These are phyloP conservation scores for Dendrocincla tyrannina DNA, from an alignment of 2,797 vertebrate genomes.

Conservation along the genomic window DNA sequence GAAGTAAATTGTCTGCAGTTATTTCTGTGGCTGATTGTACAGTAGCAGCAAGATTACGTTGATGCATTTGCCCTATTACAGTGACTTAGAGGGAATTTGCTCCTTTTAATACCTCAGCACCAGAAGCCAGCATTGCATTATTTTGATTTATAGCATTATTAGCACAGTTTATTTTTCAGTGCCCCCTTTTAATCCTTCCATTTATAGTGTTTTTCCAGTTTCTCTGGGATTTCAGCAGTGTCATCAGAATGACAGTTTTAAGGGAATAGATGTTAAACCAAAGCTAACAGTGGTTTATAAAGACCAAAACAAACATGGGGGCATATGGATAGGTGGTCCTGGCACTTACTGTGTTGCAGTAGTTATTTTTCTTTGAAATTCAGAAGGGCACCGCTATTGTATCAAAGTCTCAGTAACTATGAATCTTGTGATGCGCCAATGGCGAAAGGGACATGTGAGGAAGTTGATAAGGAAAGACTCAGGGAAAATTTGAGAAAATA, in stretches of 20 bases:
- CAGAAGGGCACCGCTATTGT: fast-evolving
- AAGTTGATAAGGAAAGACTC: not conserved
- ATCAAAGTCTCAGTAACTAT: not conserved
- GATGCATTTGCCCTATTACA: constrained; percentile 15
- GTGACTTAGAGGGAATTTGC: not conserved
- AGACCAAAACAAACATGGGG: not conserved
- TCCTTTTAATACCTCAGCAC: not conserved
- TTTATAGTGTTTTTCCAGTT: not conserved
- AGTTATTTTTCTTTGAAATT: not conserved
- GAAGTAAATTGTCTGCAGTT: constrained; percentile 12
- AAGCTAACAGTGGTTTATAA: not conserved
- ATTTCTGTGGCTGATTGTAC: not conserved
- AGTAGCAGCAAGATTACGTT: constrained; percentile 14
- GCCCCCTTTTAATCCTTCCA: not conserved
- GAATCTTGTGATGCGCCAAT: not conserved
- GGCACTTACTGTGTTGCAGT: not conserved
- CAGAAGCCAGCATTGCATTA: constrained; percentile 9
- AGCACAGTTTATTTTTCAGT: constrained; percentile 2
- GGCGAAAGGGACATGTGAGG: not conserved
- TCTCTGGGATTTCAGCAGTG: not conserved
- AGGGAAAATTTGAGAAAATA: not conserved
- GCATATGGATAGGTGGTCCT: not conserved
- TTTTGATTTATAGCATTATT: constrained; percentile 45
- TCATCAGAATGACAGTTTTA: not conserved
- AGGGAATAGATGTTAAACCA: not conserved